These are phyloP conservation scores for Lycophotia porphyrea DNA, from an alignment of 2,888 invertebrate species.

Conservation along the genomic window DNA sequence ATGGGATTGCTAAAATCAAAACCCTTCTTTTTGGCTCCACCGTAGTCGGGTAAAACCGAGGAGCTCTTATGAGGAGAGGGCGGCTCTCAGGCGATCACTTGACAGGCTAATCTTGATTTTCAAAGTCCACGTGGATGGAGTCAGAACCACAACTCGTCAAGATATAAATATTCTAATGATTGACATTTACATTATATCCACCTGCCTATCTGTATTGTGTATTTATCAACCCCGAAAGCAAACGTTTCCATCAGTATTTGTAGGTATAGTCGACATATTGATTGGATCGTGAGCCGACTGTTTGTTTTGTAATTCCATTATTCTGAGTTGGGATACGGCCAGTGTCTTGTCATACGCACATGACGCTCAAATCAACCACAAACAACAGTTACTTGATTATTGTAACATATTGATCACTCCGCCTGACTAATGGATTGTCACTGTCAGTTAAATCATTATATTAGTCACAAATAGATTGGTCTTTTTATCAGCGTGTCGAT, in stretches of 20 bases:
- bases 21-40: no score
- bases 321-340: not conserved
- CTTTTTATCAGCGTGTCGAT: not conserved
- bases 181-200: slow-evolving; percentile 26
- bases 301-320: slow-evolving; percentile 28
- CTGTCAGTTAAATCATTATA: not conserved
- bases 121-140: not conserved
- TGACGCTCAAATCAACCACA: not conserved
- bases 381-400: not conserved
- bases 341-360: not conserved
- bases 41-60: no score
- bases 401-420: not conserved
- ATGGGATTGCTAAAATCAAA: no score
- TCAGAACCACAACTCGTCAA: not conserved
- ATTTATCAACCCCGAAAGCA: slow-evolving; percentile 8
- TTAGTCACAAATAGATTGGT: not conserved
- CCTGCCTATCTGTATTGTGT: not conserved
- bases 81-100: not conserved
- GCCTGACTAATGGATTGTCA: not conserved
- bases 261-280: slow-evolving; percentile 24
- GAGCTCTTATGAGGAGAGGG: not conserved
- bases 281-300: not conserved
- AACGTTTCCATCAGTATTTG: slow-evolving; percentile 3
- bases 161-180: not conserved
- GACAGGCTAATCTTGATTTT: not conserved